Base-by-base conservation (phyloP, 2,797 vertebrate genomes). In the Bovichtus variegatus region DNA sequence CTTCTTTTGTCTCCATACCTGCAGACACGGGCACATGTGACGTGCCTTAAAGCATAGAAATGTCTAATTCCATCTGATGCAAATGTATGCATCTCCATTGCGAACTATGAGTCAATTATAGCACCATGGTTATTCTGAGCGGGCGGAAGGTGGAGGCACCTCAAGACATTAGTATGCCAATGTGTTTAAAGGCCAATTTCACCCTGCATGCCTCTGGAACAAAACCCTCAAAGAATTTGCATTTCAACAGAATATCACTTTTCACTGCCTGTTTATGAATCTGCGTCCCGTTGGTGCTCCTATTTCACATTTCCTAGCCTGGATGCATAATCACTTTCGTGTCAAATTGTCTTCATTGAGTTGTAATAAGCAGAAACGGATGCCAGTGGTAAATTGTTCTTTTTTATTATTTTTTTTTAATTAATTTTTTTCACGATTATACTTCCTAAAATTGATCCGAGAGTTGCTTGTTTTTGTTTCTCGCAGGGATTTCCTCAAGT, bases 161-260 rank as follows among this genome's bases (percentile, higher is more conserved):
- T 89, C 77, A 29, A 92, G 83, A 88, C 83, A 94, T 94, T 93
- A 92, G 90, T 89, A 93, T 92, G 92, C 92, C 89, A 82, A 75
- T 74, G 89, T 87, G 89, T 92, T 92, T 92, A 94, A 90, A 94
- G 91, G 92, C 90, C 91, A 93, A 92, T 94, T 94, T 93, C 92
- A 93, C 91, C 90, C 91, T 93, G 91, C 89, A 89, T 94, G 91
- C 88, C 80, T 91, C 91, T 91, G 91, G 89, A 93, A 94, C 92
- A 93, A 93, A 93, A 90, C 86, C 90, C 75, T 86, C 73, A 34
- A 75, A 83, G 67, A 88, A 92, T 94, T 93, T 87, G 89, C 91
- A 93, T 92, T 92, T 92, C 85, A 90, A 91, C 87, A 91, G 87
- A 91, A 92, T 91, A 89, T 91, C 91, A 91, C 90, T 91, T 91